Evolutionary conservation across 1,140 invertebrate species (phyloP).

Genomic region (Lordiphosa collinella): DNA sequence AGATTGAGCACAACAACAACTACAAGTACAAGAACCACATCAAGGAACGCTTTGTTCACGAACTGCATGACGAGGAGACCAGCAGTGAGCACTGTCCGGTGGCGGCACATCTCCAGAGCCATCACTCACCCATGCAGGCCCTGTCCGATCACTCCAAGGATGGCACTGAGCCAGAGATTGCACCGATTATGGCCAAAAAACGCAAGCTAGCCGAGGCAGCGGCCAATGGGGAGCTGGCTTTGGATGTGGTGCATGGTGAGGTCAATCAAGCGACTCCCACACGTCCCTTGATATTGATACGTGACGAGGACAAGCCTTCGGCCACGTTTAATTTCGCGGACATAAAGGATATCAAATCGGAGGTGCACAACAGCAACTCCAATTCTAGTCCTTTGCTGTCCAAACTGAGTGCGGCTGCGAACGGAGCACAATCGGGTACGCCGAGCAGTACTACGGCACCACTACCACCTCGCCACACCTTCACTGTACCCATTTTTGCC

Average conservation of each 20-base stretch:
- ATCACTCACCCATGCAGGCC: conserved; percentile 68
- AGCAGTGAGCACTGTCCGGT: conserved; percentile 64
- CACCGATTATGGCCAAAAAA: conserved; percentile 74
- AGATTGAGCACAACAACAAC: conserved; percentile 81
- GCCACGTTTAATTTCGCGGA: conserved; percentile 62
- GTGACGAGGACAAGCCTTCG: conserved; percentile 48
- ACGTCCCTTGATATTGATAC: conserved; percentile 30
- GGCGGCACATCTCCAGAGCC: conserved; percentile 61
- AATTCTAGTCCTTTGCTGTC: conserved; percentile 53
- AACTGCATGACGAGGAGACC: conserved; percentile 73
- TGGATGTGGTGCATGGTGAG: conserved; percentile 30
- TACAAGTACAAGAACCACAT: conserved; percentile 98
- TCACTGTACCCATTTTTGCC: conserved; percentile 88
- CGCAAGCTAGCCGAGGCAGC: conserved; percentile 67
- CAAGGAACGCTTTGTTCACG: conserved; percentile 88
- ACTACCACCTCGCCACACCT: conserved; percentile 65
- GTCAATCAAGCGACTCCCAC: conserved; percentile 14
- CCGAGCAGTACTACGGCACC: conserved; percentile 73
- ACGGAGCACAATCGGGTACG: conserved; percentile 42
- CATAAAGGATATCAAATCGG: conserved; percentile 72
- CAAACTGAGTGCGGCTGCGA: conserved; percentile 30
- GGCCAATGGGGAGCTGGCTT: conserved; percentile 45
- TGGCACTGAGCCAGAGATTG: conserved; percentile 72
- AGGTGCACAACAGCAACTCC: conserved; percentile 57
- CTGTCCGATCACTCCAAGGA: conserved; percentile 76